Base-by-base conservation (phyloP, 2,797 vertebrate species). In the Vipera latastei region DNA sequence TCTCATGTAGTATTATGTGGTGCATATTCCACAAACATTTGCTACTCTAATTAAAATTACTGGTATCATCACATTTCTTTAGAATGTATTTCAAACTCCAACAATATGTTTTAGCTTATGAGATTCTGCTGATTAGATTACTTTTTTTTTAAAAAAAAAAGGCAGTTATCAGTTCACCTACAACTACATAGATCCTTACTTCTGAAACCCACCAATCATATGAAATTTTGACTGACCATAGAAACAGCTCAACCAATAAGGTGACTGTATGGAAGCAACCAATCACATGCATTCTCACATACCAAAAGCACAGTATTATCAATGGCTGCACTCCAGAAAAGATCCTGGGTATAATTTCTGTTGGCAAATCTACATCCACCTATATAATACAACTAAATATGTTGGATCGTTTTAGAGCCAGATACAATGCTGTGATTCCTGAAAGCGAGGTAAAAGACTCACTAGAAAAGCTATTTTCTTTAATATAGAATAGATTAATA, bases 201-300 rank as follows among this genome's bases (percentile, higher is more conserved):
- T 55, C 0, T 86, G 0, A 73, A 94, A 90, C 2, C 32, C 94
- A 94, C 97, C 97, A 97, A 97, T 96, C 92, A 93, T 93, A 55
- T 4, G 0, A 88, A n/a, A 86, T 93, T 56, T 73, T 92, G 73
- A 65, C 92, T 61, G 94, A 88, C 92, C 97, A 97, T 96, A 94
- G 97, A 97, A 97, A 98, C 97, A 97, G 92, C 44, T 91, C 0
- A 32, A 88, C 97, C 98, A 98, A 97, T 96, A 89, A 94, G 16
- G 48, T 9, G 59, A 88, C 89, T 89, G 91, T 59, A 86, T 20
- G 86, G 93, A 96, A 97, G 63, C 93, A 93, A 96, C 96, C 95
- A 96, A 97, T 97, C 93, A 91, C 89, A 95, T 95, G 90, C 88
- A 85, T 89, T 94, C 93, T 90, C 90, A 92, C 61, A 93, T 92